A percentile compares a stretch with the other conserved stretches of the same genome.
phyloP scores from a whole-genome alignment of 2,888 invertebrate species.

The Erynnis tages region DNA sequence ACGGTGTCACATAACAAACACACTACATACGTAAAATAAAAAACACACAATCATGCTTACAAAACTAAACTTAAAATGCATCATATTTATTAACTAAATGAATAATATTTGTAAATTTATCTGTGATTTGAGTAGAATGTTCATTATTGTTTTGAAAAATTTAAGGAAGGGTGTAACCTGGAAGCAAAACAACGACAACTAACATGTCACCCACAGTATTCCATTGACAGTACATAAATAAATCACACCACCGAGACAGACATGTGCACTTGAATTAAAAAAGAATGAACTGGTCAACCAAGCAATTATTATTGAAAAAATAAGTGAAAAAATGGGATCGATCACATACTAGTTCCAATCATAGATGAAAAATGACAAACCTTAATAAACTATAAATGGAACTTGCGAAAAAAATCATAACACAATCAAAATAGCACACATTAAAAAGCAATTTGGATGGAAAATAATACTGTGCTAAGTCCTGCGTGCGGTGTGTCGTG shows the following conservation, averaged over 20 bases:
- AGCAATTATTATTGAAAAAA: conserved; percentile 52
- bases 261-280: conserved; percentile 60
- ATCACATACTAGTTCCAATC: conserved; percentile 54
- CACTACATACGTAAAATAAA: conserved; percentile 39
- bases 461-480: conserved; percentile 69
- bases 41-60: conserved; percentile 69
- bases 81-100: conserved; percentile 52
- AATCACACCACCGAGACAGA: conserved; percentile 71
- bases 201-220: conserved; percentile 71
- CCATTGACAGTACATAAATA: conserved; percentile 56
- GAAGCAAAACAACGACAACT: conserved; percentile 78
- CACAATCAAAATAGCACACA: conserved; percentile 69
- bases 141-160: conserved; percentile 41
- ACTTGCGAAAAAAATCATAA: conserved; percentile 43
- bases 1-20: conserved; percentile 19
- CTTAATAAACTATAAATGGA: conserved; percentile 38
- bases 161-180: conserved; percentile 77
- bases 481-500: conserved; percentile 78
- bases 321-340: conserved; percentile 42
- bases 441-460: conserved; percentile 76
- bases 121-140: conserved; percentile 58
- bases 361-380: conserved; percentile 52
- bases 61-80: conserved; percentile 65
- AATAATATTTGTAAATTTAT: conserved; percentile 74
- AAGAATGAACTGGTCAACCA: conserved; percentile 57